Base-by-base conservation (phyloP, 1,140 invertebrate species). In the Stenopsyche tienmushanensis region DNA sequence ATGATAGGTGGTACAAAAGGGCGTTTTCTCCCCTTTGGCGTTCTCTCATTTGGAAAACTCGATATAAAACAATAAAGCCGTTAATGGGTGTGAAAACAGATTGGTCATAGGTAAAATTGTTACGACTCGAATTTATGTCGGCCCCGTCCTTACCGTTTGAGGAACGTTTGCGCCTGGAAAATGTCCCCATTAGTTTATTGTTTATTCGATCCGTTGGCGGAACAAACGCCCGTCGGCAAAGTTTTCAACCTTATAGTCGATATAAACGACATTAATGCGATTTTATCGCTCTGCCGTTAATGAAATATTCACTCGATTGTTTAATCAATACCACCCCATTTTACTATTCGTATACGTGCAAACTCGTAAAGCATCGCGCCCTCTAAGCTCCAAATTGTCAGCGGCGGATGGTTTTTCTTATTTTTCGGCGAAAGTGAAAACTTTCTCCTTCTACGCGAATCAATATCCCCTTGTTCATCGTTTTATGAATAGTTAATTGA, bases 401-500 rank as follows among this genome's bases (percentile, higher is more conserved):
- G n/a, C n/a, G n/a, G n/a, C n/a, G n/a, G n/a, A n/a, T n/a, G n/a
- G n/a, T n/a, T n/a, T n/a, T n/a, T n/a, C n/a, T n/a, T 17, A 13
- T 15, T 39, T 8, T 39, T 8, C n/a, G 29, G 7, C n/a, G 29
- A 39, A 39, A 39, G 7, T 39, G 13, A 39, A 39, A 39, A 39
- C n/a, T 39, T 5, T 39, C 5, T 8, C 29, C 5, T 8, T 39
- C n/a, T n/a, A 13, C 29, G 18, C 45, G 10, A 10, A 20, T 21
- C 23, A 1, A 49, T 49, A 49, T 17, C 39, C 17, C 49, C 41
- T 39, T 54, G 26, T 29, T 39, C 18, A 7, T 17, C 55, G 49
- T 49, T 57, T 60, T 66, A 60, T 66, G 64, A 66, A 66, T 60
- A 59, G 45, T 66, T 60, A 66, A 66, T 66, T 66, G 52, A 60